Evolutionary conservation across 2,888 invertebrate genomes (phyloP), one percentile per base, ranked within the genome.

Genomic region (Salpingus planirostris): DNA sequence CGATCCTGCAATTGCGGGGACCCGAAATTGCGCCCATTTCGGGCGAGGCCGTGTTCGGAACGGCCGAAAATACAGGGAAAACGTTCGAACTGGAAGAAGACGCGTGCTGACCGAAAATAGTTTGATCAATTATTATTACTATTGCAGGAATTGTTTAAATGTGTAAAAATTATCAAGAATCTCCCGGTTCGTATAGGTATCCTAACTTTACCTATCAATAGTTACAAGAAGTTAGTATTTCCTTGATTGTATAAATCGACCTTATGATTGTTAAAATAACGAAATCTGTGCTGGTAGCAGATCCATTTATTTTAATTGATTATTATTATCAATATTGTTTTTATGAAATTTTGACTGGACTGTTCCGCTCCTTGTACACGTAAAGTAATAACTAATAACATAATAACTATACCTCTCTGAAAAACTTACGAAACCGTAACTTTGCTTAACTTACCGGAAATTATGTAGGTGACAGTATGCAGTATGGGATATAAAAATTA

Each of bases 1-100:
- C 80, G 5, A 80, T 80, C 29, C 67, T 86, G 13, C 72, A 77
- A 37, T 65, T 83, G 8, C 64, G 62, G 40, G 68, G 67, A 6
- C 60, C 61, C 13, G 46, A 42, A 8, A 31, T 54, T 10, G 40
- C 44, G 26, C 43, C 36, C 21, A 33, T 60, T 56, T 43, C 38
- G 31, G 43, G 40, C 13, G 43, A 43, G n/a, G 55, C 58, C 36
- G 34, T 53, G n/a, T 73, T 73, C 50, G 74, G 74, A 33, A 62
- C 66, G 29, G 62, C 66, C 10, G 77, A 77, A 48, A 70, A 71
- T 43, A 71, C 73, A 42, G 72, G 74, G 29, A 69, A 69, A 53
- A 64, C 63, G 8, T 79, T 78, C 50, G 71, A 75, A 47, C 65
- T 79, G 13, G 67, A 69, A 29, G 71, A 63, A 33, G 44, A 42